These are phyloP conservation scores for Arrhamphus sclerolepis DNA, from an alignment of 2,797 vertebrate species.

Conservation along the genomic window DNA sequence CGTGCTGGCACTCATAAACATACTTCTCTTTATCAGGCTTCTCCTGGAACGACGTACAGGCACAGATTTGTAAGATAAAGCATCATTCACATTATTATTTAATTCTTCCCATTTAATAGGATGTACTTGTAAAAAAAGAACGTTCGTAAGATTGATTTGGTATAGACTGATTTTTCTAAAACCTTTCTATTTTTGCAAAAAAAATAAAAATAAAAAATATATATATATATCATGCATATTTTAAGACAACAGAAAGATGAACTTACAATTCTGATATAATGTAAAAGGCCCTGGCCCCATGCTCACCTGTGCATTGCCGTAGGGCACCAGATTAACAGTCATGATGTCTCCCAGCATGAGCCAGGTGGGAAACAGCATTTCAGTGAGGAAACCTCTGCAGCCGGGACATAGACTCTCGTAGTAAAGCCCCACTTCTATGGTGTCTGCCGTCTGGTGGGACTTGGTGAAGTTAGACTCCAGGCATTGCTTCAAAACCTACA, in stretches of 20 bases:
- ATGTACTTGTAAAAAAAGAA: too few species aligned
- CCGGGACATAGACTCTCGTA: constrained; percentile 90
- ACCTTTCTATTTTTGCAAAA: too few species aligned
- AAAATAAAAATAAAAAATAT: too few species aligned
- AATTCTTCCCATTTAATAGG: too few species aligned
- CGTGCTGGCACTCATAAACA: constrained; percentile 88
- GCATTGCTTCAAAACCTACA: constrained; percentile 82
- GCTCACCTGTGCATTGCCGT: constrained; percentile 88
- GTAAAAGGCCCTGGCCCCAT: background rate
- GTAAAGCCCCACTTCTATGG: constrained; percentile 84
- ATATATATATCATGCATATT: too few species aligned
- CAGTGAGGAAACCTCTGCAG: constrained; percentile 79
- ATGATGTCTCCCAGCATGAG: constrained; percentile 82
- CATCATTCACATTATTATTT: background rate
- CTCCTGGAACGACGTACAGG: constrained; percentile 77
- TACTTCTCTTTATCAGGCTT: constrained; percentile 72
- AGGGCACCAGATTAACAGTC: constrained; percentile 87
- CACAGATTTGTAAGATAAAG: background rate
- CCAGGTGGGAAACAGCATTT: constrained; percentile 84
- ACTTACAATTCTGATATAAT: too few species aligned
- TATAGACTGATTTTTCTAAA: background rate
- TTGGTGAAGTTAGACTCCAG: constrained; percentile 54
- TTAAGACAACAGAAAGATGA: too few species aligned
- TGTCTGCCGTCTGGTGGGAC: background rate
- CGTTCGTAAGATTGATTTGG: too few species aligned